Conservation (phyloP, 2,113 vertebrate genomes). For the Micronycteris hirsuta region DNA sequence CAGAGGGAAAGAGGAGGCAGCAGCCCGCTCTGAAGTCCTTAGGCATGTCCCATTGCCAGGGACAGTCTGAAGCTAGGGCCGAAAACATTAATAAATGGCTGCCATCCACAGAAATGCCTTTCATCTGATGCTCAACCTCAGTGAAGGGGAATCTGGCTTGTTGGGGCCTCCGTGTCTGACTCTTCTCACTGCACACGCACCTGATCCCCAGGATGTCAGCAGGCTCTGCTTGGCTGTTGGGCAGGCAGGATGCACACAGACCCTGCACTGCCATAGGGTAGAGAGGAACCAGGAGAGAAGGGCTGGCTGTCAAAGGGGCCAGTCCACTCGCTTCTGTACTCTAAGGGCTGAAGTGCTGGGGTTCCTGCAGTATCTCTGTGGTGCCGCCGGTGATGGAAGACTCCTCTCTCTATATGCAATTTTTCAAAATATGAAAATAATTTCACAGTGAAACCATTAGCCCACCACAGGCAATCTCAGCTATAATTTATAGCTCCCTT, state of each 20-base stretch:
- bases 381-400: background rate
- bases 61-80: background rate
- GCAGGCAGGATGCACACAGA: background rate
- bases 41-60: background rate
- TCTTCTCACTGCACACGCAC: background rate
- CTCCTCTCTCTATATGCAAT: background rate
- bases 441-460: constrained; percentile 32
- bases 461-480: background rate
- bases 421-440: constrained; percentile 26
- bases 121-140: no score
- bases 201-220: no score
- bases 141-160: background rate
- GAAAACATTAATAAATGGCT: background rate
- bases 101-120: background rate
- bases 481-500: background rate
- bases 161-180: background rate
- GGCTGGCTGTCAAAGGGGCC: background rate
- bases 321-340: background rate
- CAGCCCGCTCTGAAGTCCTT: background rate
- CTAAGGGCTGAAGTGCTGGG: no score
- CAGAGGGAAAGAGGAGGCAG: background rate
- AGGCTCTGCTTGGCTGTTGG: background rate
- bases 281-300: background rate
- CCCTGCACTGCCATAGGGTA: background rate
- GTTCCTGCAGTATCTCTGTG: background rate